Evolutionary conservation across 2,888 invertebrate species (phyloP), one percentile per base, ranked within the genome.

Genomic region (Cremastobaeus sp.): DNA sequence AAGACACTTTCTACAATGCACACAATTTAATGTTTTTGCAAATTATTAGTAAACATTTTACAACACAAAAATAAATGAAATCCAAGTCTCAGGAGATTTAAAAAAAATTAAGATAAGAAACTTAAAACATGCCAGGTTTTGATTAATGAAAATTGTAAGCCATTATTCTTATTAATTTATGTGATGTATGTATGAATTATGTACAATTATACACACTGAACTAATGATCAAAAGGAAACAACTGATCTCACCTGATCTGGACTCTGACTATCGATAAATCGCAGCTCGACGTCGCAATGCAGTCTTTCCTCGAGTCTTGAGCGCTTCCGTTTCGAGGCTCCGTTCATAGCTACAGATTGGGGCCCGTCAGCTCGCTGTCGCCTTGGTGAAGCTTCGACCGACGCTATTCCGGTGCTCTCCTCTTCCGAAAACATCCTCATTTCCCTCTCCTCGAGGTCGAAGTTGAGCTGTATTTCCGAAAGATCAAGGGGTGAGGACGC

Each of bases 401-500:
- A 87, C 0, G 91, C 91, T 69, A 90, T 90, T 0, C 92, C 92
- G 41, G 91, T 84, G 69, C 92, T 92, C 82, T 95, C 95, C 84
- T 95, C 95, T 83, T 95, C 95, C n/a, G 95, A 95, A 87, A 96
- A 95, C 89, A 96, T 95, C 81, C 94, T 91, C 91, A 94, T 93
- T 88, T 95, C 95, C 0, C 94, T 90, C 85, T 96, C 95, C 82
- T 96, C 95, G 43, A 95, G 91, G 74, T 95, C 94, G 79, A 96
- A 93, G 50, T 95, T 93, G 30, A 96, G 89, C 18, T 95, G 92
- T 88, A 96, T 92, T 84, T 94, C 95, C n/a, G 95, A 95, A 52
- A 96, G 89, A 88, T 96, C 96, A 18, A 92, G 87, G 11, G 88
- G 86, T 39, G 88, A 90, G 65, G 72, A 88, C 78, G 79, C 88